phyloP scores from a whole-genome alignment of 1,140 invertebrate genomes.

The Drosophila eugracilis region DNA sequence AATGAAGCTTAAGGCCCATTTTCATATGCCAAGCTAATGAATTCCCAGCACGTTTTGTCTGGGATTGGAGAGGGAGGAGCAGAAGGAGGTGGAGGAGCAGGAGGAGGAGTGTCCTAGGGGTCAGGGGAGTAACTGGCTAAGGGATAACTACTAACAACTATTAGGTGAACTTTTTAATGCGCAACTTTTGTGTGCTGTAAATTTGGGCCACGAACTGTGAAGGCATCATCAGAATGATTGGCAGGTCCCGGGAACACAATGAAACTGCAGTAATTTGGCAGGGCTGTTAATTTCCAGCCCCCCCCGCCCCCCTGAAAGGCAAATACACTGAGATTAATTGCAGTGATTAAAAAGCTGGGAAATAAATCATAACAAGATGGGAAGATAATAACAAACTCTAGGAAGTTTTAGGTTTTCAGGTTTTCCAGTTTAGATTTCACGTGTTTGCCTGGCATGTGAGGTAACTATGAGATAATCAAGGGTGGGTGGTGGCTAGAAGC shows the following conservation, averaged over 20 bases:
- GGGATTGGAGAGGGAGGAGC: too few relatives aligned
- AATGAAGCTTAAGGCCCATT: slow-evolving; percentile 27
- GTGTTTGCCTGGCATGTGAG: neutral
- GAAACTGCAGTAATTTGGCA: slow-evolving; percentile 40
- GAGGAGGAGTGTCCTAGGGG: too few relatives aligned
- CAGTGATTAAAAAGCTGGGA: neutral
- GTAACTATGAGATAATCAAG: slow-evolving; percentile 11
- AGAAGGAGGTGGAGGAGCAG: too few relatives aligned
- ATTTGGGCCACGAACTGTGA: slow-evolving; percentile 42
- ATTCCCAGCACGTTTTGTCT: slow-evolving; percentile 34
- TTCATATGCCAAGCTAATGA: slow-evolving; percentile 19
- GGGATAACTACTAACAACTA: slow-evolving; percentile 47
- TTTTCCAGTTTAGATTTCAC: neutral
- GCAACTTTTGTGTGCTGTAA: slow-evolving; percentile 59
- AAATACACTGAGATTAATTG: slow-evolving; percentile 1
- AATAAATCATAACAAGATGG: too few relatives aligned
- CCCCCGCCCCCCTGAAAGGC: too few relatives aligned
- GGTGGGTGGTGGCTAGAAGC: too few relatives aligned
- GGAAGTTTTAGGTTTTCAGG: too few relatives aligned
- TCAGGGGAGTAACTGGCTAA: neutral
- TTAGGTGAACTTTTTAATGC: slow-evolving; percentile 72
- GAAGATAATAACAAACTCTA: too few relatives aligned
- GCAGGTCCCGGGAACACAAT: slow-evolving; percentile 47
- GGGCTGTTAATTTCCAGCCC: neutral
- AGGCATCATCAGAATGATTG: slow-evolving; percentile 29